A percentile compares a stretch with the other conserved stretches of the same genome.
Conservation (phyloP, 2,797 vertebrate genomes). For the Micrastur ruficollis region DNA sequence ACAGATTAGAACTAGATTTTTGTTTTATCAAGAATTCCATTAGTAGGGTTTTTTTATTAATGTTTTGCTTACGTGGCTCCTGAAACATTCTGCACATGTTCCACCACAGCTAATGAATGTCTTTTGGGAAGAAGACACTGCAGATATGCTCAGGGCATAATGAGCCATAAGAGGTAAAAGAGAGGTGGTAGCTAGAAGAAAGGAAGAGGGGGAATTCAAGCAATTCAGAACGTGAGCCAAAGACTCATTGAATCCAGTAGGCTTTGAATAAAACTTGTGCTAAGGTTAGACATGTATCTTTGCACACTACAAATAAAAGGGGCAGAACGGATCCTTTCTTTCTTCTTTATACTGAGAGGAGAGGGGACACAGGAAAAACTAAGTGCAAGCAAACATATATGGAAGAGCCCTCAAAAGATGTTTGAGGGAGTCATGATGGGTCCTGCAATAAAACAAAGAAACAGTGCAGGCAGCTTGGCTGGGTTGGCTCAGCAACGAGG, state of each 20-base stretch:
- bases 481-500: neutral
- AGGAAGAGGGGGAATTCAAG: neutral
- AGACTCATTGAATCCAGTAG: neutral
- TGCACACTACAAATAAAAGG: neutral
- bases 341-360: neutral
- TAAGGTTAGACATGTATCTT: neutral
- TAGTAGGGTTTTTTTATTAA: neutral
- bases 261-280: neutral
- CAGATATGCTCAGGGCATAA: neutral
- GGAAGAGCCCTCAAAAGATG: neutral
- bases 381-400: neutral
- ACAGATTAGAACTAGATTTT: neutral
- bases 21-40: neutral
- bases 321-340: neutral
- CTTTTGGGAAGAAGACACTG: neutral
- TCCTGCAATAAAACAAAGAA: neutral
- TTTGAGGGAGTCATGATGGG: neutral
- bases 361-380: neutral
- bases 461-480: neutral
- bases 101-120: neutral
- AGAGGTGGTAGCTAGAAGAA: neutral
- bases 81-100: neutral
- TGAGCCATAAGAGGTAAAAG: neutral
- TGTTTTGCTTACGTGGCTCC: neutral
- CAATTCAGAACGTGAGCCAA: neutral